Evolutionary conservation across 92 coral and sea anemone genomes (phyloP).

Genomic region (Nematostella vectensis): DNA sequence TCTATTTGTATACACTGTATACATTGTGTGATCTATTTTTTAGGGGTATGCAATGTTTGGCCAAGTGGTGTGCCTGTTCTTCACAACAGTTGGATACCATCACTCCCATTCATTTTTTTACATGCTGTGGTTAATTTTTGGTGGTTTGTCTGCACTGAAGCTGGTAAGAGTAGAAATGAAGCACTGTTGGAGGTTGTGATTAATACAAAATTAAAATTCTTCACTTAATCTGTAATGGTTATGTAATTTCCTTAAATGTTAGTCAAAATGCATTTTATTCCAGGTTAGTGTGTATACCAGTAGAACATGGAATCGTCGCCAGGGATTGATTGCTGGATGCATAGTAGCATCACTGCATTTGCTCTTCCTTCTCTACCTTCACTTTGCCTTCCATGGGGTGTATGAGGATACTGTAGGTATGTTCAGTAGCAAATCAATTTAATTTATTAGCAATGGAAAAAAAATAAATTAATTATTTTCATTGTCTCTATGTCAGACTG

Average conservation of each 20-base stretch:
- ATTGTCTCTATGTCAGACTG: neutral
- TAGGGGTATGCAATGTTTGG: constrained; percentile 96
- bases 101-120: constrained; percentile 91
- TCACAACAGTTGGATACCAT: constrained; percentile 83
- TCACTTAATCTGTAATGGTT: too few species aligned
- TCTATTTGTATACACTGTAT: too few species aligned
- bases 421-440: too few species aligned
- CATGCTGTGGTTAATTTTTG: constrained; percentile 90
- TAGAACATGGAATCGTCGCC: constrained; percentile 90
- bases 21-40: constrained; percentile 3
- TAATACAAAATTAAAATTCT: too few species aligned
- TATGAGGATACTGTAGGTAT: constrained; percentile 51
- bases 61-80: constrained; percentile 71
- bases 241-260: too few species aligned
- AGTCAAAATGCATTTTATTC: neutral
- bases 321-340: constrained; percentile 92
- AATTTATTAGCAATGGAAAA: neutral
- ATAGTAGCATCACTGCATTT: constrained; percentile 86
- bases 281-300: constrained; percentile 90
- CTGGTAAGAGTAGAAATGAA: too few species aligned
- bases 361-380: constrained; percentile 83
- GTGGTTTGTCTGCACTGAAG: constrained; percentile 88
- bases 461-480: neutral
- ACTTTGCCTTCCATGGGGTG: constrained; percentile 95
- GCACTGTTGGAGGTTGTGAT: too few species aligned